Evolutionary conservation across 2,113 vertebrate species (phyloP), one percentile per base, ranked within the genome.

Genomic region (Pseudorhombus dupliciocellatus): DNA sequence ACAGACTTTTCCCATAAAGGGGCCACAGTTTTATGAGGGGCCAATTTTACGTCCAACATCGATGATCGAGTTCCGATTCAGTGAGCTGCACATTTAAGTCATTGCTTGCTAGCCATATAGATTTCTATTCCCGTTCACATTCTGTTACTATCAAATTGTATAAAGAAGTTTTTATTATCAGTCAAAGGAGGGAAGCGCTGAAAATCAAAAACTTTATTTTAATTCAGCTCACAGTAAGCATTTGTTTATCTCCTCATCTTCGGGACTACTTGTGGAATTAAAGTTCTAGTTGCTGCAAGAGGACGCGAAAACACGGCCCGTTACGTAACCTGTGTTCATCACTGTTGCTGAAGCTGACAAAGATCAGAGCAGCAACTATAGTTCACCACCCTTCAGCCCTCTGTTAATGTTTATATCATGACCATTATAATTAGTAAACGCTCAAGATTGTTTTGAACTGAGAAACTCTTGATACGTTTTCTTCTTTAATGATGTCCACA

Each of bases 311-410:
- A 30, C 42, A 70, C 69, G 31, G 42, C 62, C 24, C 0, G 0
- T 84, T 80, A 73, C 55, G 59, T 78, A 86, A 86, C 55, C 14
- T 67, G 42, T 60, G 65, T 44, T 77, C 53, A 64, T 52, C 12
- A 58, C 30, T 48, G 40, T 72, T 9, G 22, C 50, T 42, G 15
- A 42, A 42, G 5, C 40, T 5, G 40, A 42, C 14, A 42, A 16
- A 42, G 40, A 16, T 42, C 40, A 44, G 15, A 44, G 16, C 40
- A 44, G 15, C 40, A 44, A 44, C 40, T 16, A 18, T 15, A 44
- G 15, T 44, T 6, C 40, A 44, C 40, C 15, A 44, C 40, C 16
- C 4, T 6, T 16, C 15, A 44, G 16, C 40, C 40, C 16, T 15
- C 15, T 46, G 20, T 12, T 12, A 15, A 15, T 7, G 7, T 48